Evolutionary conservation across 1,140 invertebrate species (phyloP), one percentile per base, ranked within the genome.

Genomic region (Notospermus geniculatus): DNA sequence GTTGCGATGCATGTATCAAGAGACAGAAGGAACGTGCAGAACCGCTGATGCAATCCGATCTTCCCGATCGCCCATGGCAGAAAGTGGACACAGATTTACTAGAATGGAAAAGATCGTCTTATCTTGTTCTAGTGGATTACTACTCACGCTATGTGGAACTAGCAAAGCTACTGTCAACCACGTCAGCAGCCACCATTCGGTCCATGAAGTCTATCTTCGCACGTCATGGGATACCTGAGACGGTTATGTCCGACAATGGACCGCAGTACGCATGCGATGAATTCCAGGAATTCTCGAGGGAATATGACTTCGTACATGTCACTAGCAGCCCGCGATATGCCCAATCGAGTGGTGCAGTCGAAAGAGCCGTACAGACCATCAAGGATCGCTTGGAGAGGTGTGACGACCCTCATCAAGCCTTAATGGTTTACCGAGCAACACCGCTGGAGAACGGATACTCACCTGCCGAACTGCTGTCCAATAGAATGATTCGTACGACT

Each of bases 191-290:
- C n/a, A 62, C 66, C 2, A 71, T 69, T 27, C 50, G 59, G 15
- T 55, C 62, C 9, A 52, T 70, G 32, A 68, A 63, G 29, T 55
- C 53, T 11, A 62, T 70, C 0, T 73, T 72, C 58, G 65, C 63
- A 1, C 59, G 58, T 22, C 57, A 69, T 57, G 66, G 67, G 9
- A 68, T 72, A 15, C 63, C 65, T 17, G 62, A 66, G 73, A 73
- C 56, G 65, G 64, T 0, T n/a, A n/a, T n/a, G n/a, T n/a, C n/a
- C n/a, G n/a, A n/a, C n/a, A n/a, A n/a, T n/a, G n/a, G n/a, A n/a
- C 66, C 68, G 13, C 62, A 71, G 43, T 77, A 66, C 41, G 23
- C 61, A 11, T 62, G 53, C 29, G 17, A 39, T 7, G 70, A 68
- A 22, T 74, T 74, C 28, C 9, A 27, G 22, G 19, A 62, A 1